A percentile compares a stretch with the other conserved stretches of the same genome.
Conservation (phyloP, 2,888 invertebrate genomes). For the Trichacis sp. region DNA sequence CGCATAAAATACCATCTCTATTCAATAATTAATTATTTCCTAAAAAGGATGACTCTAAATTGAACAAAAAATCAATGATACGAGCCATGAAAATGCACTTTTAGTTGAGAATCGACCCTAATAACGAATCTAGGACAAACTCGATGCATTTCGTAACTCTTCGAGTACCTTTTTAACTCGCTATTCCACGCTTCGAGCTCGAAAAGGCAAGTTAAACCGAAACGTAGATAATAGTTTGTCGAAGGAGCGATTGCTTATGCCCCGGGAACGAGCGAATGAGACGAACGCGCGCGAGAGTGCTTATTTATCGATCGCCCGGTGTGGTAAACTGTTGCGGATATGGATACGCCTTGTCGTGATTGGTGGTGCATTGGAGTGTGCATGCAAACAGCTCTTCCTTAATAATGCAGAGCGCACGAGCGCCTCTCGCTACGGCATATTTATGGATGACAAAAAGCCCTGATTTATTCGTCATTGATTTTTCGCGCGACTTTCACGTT, state of each 20-base stretch:
- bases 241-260: slow-evolving; percentile 22
- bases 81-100: too few species aligned
- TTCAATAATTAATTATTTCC: too few species aligned
- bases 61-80: too few species aligned
- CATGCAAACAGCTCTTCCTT: slow-evolving; percentile 26
- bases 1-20: too few species aligned
- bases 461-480: slow-evolving; percentile 38
- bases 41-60: too few species aligned
- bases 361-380: slow-evolving; percentile 36
- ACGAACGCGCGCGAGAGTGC: slow-evolving; percentile 28
- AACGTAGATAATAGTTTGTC: slow-evolving; percentile 23
- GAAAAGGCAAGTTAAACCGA: too few species aligned
- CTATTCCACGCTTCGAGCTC: too few species aligned
- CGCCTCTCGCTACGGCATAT: slow-evolving; percentile 18
- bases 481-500: slow-evolving; percentile 16
- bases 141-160: too few species aligned
- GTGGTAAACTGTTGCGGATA: slow-evolving; percentile 42
- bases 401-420: slow-evolving; percentile 28
- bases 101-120: too few species aligned
- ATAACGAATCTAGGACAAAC: too few species aligned
- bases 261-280: slow-evolving; percentile 25
- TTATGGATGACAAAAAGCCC: slow-evolving; percentile 21
- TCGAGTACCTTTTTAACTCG: too few species aligned
- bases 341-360: slow-evolving; percentile 42
- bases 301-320: slow-evolving; percentile 40